Percentiles rank a stretch among this genome's conserved stretches.
Conservation (phyloP, 1,140 invertebrate genomes). For the Leptinotarsa defecta region DNA sequence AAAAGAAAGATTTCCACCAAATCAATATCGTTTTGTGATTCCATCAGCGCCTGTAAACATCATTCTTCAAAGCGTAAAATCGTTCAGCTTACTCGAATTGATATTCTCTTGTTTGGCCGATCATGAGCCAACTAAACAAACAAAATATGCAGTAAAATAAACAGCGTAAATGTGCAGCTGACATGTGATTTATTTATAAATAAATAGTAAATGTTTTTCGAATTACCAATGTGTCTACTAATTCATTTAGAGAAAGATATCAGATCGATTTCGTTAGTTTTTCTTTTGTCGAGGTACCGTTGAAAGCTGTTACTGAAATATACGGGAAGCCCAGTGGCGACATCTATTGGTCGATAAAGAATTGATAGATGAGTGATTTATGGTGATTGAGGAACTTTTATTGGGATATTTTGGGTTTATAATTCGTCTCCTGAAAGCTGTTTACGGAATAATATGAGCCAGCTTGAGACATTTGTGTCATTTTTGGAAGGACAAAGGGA, state of each 20-base stretch:
- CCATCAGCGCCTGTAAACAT: too few relatives aligned
- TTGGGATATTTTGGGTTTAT: too few relatives aligned
- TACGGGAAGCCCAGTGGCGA: too few relatives aligned
- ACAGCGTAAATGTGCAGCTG: constrained; percentile 21
- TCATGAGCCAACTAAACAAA: constrained; percentile 17
- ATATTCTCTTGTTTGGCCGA: constrained; percentile 18
- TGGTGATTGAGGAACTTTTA: too few relatives aligned
- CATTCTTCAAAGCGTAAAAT: neutral
- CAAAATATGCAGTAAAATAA: constrained; percentile 21
- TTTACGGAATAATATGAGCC: too few relatives aligned
- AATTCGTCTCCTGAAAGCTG: too few relatives aligned
- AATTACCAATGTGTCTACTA: constrained; percentile 10
- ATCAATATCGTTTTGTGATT: too few relatives aligned
- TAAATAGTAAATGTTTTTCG: constrained; percentile 12
- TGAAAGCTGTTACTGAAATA: neutral
- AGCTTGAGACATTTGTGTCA: too few relatives aligned
- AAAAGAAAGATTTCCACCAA: too few relatives aligned
- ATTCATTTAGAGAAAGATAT: constrained; percentile 4
- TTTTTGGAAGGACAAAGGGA: too few relatives aligned
- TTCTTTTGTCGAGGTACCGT: constrained; percentile 2
- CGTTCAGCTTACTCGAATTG: neutral
- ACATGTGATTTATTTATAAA: constrained; percentile 18
- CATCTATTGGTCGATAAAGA: too few relatives aligned
- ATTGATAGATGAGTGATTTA: too few relatives aligned
- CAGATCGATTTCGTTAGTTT: constrained; percentile 1